phyloP scores from a whole-genome alignment of 2,888 invertebrate species.

The Ceratothoa steindachneri region DNA sequence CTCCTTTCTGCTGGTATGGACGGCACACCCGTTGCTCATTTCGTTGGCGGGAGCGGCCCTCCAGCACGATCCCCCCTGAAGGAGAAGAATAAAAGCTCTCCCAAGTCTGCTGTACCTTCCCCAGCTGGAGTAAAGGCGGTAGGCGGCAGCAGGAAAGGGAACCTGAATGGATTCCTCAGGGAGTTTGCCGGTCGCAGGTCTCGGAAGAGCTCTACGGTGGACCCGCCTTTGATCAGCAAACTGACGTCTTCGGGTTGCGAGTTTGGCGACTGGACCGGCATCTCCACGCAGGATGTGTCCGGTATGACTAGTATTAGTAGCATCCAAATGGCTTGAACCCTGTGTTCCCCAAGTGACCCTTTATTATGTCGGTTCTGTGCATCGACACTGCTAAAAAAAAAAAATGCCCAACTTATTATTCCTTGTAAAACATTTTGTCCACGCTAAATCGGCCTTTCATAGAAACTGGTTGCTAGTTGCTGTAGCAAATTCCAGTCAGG shows the following conservation, averaged over 20 bases:
- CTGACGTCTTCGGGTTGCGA: neutral
- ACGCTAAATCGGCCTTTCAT: too few species aligned
- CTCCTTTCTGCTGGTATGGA: neutral
- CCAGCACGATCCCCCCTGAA: neutral
- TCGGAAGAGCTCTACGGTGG: neutral
- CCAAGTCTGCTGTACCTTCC: neutral
- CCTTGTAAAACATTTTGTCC: too few species aligned
- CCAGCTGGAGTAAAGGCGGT: neutral
- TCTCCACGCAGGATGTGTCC: neutral
- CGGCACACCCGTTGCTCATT: neutral
- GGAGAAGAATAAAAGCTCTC: neutral
- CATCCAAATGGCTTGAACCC: neutral
- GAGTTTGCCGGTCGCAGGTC: neutral
- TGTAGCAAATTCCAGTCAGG: too few species aligned
- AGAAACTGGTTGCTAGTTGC: too few species aligned
- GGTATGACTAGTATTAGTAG: neutral
- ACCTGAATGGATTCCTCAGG: slow-evolving; percentile 1
- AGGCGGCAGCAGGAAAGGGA: neutral
- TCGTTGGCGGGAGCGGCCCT: neutral
- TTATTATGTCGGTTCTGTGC: too few species aligned
- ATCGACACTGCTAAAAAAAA: too few species aligned
- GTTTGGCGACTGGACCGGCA: neutral
- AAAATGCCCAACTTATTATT: too few species aligned
- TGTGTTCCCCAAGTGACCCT: too few species aligned
- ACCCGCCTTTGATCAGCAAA: neutral